Base-by-base conservation (phyloP, 2,113 vertebrate genomes). In the Gallinago jamesoni region DNA sequence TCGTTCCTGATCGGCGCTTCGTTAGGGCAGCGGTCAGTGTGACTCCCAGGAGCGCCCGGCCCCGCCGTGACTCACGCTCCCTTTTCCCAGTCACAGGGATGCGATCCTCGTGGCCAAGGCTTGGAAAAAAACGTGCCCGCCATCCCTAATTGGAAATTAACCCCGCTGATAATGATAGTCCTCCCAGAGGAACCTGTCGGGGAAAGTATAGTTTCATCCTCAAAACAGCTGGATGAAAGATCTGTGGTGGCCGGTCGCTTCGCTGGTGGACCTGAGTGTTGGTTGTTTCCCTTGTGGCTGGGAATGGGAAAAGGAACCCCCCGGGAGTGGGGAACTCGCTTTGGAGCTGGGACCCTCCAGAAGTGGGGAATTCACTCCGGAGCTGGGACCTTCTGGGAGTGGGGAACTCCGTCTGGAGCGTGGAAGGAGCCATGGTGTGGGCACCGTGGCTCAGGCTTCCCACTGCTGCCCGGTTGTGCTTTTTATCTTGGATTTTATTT, bases 191-290 rank as follows among this genome's bases (percentile, higher is more conserved):
- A 81, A n/a, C 2, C 16, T 2, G 23, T 52, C 55, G 59, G 0
- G 1, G 9, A 37, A 13, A 37, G 35, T 37, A 37, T 0, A 27
- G 10, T 37, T 12, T 7, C 5, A 1, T 2, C 1, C 3, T 35
- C 25, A 1, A 43, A 89, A 6, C 10, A 73, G 66, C 70, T 14
- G 78, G 21, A 28, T 2, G 3, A 14, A 0, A 31, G 66, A 33
- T 18, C 56, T 30, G 79, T 0, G 30, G 3, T 25, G 52, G 43
- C 41, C 1, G 2, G 11, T 57, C 3, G 8, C 52, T 35, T 41
- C 3, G 2, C 55, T 6, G 60, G 2, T 10, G 81, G 73, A 39
- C 13, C 31, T 35, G 45, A 21, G 72, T 1, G 8, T 30, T 27
- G 4, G 10, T 30, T 27, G 4, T 6, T 16, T 52, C 57, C 48